These are phyloP conservation scores for Diplodus puntazzo DNA, from an alignment of 2,797 vertebrate species.

Conservation along the genomic window DNA sequence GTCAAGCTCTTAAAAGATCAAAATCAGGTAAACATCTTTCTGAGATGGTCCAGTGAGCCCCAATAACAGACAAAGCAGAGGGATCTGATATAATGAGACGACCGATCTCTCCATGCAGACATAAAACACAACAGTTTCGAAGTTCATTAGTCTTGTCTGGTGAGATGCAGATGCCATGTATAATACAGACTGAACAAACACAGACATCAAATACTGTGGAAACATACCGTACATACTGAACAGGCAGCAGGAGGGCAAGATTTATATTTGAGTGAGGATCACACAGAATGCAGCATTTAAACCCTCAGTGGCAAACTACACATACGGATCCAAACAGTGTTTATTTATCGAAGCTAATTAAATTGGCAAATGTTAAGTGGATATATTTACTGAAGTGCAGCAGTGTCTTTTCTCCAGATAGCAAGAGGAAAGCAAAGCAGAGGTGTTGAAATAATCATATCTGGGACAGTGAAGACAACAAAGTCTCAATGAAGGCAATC, in stretches of 20 bases:
- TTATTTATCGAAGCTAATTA: slow-evolving; percentile 37
- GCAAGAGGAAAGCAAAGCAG: neutral
- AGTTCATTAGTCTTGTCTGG: slow-evolving; percentile 67
- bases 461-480: slow-evolving; percentile 16
- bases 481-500: slow-evolving; percentile 33
- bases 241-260: slow-evolving; percentile 8
- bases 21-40: slow-evolving; percentile 44
- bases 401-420: neutral
- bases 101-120: slow-evolving; percentile 33
- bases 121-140: slow-evolving; percentile 57
- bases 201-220: slow-evolving; percentile 45
- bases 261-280: slow-evolving; percentile 22
- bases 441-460: slow-evolving; percentile 37
- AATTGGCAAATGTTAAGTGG: slow-evolving; percentile 35
- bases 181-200: slow-evolving; percentile 52
- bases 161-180: slow-evolving; percentile 42
- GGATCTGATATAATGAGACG: slow-evolving; percentile 37
- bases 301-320: neutral
- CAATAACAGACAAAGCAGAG: slow-evolving; percentile 6
- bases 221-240: slow-evolving; percentile 34
- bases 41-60: slow-evolving; percentile 39
- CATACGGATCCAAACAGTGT: neutral
- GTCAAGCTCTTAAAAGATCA: slow-evolving; percentile 11
- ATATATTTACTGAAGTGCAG: slow-evolving; percentile 18
- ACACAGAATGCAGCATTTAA: neutral